Base-by-base conservation (phyloP, 2,113 vertebrate genomes). In the Misgurnus mizolepis region DNA sequence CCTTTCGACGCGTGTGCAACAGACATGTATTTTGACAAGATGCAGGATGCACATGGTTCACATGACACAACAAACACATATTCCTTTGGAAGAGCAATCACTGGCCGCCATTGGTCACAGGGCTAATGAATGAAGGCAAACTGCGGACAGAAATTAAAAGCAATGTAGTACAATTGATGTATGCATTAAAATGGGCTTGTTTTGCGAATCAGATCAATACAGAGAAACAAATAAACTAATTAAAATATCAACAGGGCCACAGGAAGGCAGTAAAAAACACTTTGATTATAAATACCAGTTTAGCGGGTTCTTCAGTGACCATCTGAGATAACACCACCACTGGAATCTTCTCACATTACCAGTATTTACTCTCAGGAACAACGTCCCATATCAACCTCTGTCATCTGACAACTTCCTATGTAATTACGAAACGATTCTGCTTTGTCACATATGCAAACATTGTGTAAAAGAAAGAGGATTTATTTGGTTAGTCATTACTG, bases 371-470 rank as follows among this genome's bases (percentile, higher is more conserved):
- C 18, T 47, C n/a, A 15, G 47, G 22, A 70, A 40, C 47, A 70
- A 49, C 7, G 4, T 5, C 11, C 7, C 12, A 5, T 34, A 41
- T 34, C 1, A 56, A 56, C 55, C 58, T 18, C 55, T 41, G 2
- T 71, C 49, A 55, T 15, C 6, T 14, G 72, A 62, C 56, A 61
- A 47, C 7, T 12, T 47, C 3, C 56, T 61, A 40, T 47, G 41
- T 62, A 47, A 74, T 74, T 18, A 74, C 45, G 56, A 74, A 4
- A 61, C 18, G 47, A 61, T 74, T 62, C 72, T 14, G 41, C 40
- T 61, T 62, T 34, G 41, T 45, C 56, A 62, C 56, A 43, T 73
- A 47, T 47, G 7, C 41, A 61, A 47, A 34, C 50, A 71, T 18
- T 47, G 41, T 17, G 41, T 45, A 60, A 73, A 58, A 73, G 4